phyloP scores from a whole-genome alignment of 2,113 vertebrate species.

The Cochlearius cochlearius region DNA sequence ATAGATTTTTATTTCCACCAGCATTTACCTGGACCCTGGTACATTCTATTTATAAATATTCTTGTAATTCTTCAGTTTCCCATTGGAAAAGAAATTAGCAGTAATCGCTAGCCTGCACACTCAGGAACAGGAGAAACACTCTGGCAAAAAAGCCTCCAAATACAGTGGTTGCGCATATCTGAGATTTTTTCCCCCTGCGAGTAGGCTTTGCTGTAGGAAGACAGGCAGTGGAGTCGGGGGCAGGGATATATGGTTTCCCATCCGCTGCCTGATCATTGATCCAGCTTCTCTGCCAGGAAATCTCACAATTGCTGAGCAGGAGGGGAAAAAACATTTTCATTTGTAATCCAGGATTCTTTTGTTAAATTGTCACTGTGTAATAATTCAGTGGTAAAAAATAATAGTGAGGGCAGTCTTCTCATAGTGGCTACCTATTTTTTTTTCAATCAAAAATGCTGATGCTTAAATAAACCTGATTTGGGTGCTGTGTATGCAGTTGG shows the following conservation, averaged over 20 bases:
- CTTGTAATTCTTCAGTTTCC: neutral
- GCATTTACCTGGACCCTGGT: neutral
- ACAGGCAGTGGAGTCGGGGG: neutral
- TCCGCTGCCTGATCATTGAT: neutral
- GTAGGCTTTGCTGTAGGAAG: neutral
- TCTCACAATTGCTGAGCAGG: neutral
- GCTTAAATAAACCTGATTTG: neutral
- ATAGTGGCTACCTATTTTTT: accelerated
- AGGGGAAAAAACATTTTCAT: too few species aligned
- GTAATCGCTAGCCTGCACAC: neutral
- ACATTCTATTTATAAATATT: neutral
- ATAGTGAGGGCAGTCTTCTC: neutral
- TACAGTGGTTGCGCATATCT: neutral
- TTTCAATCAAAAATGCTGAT: neutral
- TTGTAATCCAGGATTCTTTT: neutral
- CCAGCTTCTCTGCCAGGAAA: neutral
- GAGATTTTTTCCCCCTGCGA: neutral
- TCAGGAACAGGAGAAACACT: neutral
- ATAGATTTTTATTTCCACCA: neutral
- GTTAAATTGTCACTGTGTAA: neutral
- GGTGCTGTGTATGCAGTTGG: neutral
- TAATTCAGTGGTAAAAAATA: neutral
- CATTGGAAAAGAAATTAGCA: neutral
- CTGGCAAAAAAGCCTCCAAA: neutral
- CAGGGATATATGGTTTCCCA: neutral